phyloP scores from a whole-genome alignment of 2,113 vertebrate genomes.

The Thoracochromis brauschi region DNA sequence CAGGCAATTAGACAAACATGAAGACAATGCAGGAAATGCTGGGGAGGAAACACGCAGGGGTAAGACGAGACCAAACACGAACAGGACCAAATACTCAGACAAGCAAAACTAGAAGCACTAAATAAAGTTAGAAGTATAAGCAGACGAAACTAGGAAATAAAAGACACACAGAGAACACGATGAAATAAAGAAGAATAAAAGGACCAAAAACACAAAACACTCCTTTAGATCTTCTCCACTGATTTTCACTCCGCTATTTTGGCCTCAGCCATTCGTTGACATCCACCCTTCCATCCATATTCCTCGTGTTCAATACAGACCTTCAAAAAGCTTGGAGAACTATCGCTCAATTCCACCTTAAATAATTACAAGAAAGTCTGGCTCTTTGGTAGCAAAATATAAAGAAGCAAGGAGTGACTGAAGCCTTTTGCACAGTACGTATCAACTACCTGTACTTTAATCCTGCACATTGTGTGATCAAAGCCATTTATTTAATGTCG shows the following conservation, averaged over 20 bases:
- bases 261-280: not conserved
- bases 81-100: not conserved
- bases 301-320: not conserved
- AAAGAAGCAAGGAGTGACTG: not conserved
- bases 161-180: not conserved
- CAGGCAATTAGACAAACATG: not conserved
- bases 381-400: not conserved
- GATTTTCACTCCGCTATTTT: rapidly evolving
- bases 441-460: not conserved
- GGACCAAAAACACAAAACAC: not conserved
- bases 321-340: not conserved
- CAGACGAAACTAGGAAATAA: rapidly evolving
- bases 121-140: not conserved
- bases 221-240: not conserved
- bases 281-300: not conserved
- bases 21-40: not conserved
- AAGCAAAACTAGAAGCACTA: not conserved
- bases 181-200: not conserved
- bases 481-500: not conserved
- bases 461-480: not conserved
- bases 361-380: not conserved
- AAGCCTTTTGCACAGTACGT: not conserved
- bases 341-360: not conserved
- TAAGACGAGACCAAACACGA: not conserved
- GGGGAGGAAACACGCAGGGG: not conserved